Percentiles rank a stretch among this genome's conserved stretches.
Evolutionary conservation across 2,113 vertebrate species (phyloP).

Genomic region (Lagopus leucura): DNA sequence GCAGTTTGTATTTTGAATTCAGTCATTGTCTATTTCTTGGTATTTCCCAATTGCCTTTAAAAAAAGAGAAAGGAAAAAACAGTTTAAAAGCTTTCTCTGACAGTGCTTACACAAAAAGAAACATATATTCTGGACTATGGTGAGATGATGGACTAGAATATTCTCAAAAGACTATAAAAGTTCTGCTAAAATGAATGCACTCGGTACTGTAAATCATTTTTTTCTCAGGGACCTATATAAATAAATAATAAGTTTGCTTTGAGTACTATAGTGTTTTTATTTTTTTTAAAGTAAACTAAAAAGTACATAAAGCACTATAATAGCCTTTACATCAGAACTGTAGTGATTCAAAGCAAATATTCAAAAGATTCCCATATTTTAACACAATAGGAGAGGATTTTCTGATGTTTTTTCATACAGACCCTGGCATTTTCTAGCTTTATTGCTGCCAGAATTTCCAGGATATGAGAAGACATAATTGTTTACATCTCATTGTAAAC

Average conservation of each 20-base stretch:
- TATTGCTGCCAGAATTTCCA: not conserved
- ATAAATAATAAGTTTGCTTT: not conserved
- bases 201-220: not conserved
- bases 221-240: not conserved
- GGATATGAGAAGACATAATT: not conserved
- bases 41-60: not conserved
- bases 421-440: not conserved
- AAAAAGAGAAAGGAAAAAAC: not conserved
- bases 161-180: not conserved
- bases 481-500: not conserved
- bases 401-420: not conserved
- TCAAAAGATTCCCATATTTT: not conserved
- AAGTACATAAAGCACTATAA: not conserved
- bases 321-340: not conserved
- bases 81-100: not conserved
- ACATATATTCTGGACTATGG: not conserved
- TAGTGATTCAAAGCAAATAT: not conserved
- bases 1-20: not conserved
- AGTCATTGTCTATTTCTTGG: not conserved
- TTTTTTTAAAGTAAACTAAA: not conserved
- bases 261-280: not conserved
- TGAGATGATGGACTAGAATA: not conserved
- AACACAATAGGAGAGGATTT: not conserved
- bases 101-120: not conserved
- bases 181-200: not conserved